phyloP scores from a whole-genome alignment of 2,113 vertebrate genomes.

The Phrynosoma platyrhinos region DNA sequence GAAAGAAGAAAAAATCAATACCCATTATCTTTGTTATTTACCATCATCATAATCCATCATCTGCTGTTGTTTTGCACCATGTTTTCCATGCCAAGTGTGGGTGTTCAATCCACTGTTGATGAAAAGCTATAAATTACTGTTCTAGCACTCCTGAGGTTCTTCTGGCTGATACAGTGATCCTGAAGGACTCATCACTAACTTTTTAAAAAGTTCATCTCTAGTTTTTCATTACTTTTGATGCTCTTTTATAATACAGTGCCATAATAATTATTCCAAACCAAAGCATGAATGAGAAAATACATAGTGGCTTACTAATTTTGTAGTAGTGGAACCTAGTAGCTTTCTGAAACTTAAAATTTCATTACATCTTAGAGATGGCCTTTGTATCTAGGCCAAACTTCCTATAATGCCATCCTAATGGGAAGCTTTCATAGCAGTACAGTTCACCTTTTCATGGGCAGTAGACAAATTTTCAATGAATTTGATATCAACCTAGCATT shows the following conservation, averaged over 20 bases:
- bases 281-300: background rate
- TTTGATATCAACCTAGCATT: background rate
- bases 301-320: background rate
- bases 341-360: background rate
- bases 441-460: background rate
- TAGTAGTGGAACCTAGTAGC: background rate
- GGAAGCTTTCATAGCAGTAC: background rate
- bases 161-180: conserved; percentile 28
- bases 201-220: background rate
- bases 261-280: background rate
- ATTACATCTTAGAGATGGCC: background rate
- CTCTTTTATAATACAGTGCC: background rate
- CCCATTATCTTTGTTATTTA: conserved; percentile 69
- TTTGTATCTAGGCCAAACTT: background rate
- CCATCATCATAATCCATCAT: conserved; percentile 62
- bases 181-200: background rate
- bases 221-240: conserved; percentile 9
- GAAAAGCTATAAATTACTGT: conserved; percentile 62
- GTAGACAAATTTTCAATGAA: background rate
- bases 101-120: conserved; percentile 41
- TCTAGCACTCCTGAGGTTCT: conserved; percentile 47
- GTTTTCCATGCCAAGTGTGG: conserved; percentile 55
- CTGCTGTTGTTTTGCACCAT: conserved; percentile 62
- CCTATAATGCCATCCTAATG: background rate
- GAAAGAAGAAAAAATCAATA: conserved; percentile 60